Conservation (phyloP, 2,888 invertebrate genomes). For the Dorcus parallelipipedus region DNA sequence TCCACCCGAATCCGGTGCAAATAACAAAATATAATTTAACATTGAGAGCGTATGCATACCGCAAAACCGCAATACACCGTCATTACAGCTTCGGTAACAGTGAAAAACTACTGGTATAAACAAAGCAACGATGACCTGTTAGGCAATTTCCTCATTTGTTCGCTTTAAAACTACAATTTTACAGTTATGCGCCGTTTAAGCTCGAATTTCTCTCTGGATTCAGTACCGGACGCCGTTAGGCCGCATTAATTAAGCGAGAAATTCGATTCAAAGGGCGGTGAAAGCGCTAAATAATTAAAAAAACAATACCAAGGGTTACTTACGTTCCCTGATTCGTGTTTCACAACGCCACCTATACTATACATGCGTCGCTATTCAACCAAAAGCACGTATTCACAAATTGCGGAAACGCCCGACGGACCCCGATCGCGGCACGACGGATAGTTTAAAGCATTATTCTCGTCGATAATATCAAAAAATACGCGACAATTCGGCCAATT, state of each 20-base stretch:
- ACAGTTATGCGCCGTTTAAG: constrained; percentile 26
- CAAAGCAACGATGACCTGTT: constrained; percentile 51
- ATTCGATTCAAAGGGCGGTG: constrained; percentile 28
- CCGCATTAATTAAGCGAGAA: constrained; percentile 29
- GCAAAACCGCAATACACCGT: constrained; percentile 5
- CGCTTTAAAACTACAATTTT: constrained; percentile 34
- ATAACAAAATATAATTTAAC: no score
- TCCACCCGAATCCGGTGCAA: not conserved
- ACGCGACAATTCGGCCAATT: constrained; percentile 18
- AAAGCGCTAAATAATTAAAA: constrained; percentile 37
- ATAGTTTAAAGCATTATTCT: constrained; percentile 36
- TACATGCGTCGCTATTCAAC: constrained; percentile 47
- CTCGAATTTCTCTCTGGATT: constrained; percentile 28
- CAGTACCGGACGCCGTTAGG: constrained; percentile 14
- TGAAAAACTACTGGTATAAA: constrained; percentile 36
- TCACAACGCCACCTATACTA: constrained; percentile 50
- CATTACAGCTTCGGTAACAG: constrained; percentile 18
- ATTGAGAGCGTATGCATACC: not conserved
- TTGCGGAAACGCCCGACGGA: constrained; percentile 38
- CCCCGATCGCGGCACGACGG: constrained; percentile 40
- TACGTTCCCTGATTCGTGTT: constrained; percentile 49
- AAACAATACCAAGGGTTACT: constrained; percentile 48
- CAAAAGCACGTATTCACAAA: constrained; percentile 50
- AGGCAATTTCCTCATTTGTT: constrained; percentile 45
- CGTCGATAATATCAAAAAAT: constrained; percentile 33